These are phyloP conservation scores for Steatornis caripensis DNA, from an alignment of 2,113 vertebrate species.

Conservation along the genomic window DNA sequence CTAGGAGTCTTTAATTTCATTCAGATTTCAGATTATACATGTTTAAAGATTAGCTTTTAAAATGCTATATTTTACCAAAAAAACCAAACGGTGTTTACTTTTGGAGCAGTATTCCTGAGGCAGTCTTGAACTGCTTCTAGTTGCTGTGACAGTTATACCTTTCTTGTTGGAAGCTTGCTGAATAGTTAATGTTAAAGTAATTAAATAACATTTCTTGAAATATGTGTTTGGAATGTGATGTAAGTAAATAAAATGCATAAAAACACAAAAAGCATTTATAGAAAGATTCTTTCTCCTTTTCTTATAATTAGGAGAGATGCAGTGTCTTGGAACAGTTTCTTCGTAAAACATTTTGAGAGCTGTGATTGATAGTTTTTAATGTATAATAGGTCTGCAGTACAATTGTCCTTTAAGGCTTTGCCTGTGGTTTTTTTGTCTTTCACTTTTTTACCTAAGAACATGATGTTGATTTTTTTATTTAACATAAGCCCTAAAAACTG, in stretches of 20 bases:
- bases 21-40: neutral
- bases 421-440: neutral
- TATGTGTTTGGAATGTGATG: neutral
- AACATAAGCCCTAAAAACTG: neutral
- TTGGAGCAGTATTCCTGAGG: neutral
- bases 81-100: rapidly evolving
- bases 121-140: neutral
- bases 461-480: neutral
- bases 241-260: neutral
- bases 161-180: neutral
- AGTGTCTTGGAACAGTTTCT: neutral
- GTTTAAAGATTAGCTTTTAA: neutral
- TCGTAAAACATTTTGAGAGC: neutral
- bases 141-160: neutral
- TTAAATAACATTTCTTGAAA: neutral
- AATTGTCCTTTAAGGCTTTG: neutral
- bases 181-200: neutral
- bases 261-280: neutral
- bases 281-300: neutral
- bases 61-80: neutral
- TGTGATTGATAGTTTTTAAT: neutral
- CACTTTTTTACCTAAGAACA: neutral
- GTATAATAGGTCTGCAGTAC: neutral
- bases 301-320: neutral
- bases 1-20: neutral